Evolutionary conservation across 2,888 invertebrate genomes (phyloP).

Genomic region (Lasioglossum pauxillum): DNA sequence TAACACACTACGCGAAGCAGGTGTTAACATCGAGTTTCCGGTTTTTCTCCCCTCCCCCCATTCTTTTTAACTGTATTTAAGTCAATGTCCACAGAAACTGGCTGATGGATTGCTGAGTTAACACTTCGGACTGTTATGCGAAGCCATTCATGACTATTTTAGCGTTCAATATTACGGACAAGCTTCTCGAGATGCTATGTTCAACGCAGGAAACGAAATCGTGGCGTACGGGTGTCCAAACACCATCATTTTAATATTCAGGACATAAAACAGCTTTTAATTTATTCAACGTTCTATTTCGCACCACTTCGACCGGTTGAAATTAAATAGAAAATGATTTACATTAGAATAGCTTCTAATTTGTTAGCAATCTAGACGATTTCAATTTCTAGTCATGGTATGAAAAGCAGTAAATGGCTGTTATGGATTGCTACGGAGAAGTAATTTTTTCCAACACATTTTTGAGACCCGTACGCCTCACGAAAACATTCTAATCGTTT

Average conservation of each 20-base stretch:
- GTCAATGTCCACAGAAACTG: slow-evolving; percentile 1
- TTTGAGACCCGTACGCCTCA: background rate
- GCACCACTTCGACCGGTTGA: too few species aligned
- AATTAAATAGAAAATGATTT: too few species aligned
- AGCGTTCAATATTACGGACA: slow-evolving; percentile 35
- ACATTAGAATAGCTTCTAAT: background rate
- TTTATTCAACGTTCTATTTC: background rate
- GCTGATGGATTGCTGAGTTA: slow-evolving; percentile 26
- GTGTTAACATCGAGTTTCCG: slow-evolving; percentile 17
- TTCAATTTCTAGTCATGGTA: too few species aligned
- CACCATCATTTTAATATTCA: background rate
- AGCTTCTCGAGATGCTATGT: slow-evolving; percentile 19
- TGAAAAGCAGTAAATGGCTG: too few species aligned
- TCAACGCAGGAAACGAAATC: background rate
- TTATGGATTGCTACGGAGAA: too few species aligned
- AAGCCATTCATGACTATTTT: slow-evolving; percentile 48
- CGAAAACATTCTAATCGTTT: background rate
- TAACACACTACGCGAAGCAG: slow-evolving; percentile 44
- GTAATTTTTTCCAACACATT: background rate
- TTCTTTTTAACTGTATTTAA: slow-evolving; percentile 22
- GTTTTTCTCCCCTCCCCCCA: background rate
- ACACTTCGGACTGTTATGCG: slow-evolving; percentile 32
- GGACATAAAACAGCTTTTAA: background rate
- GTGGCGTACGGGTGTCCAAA: background rate
- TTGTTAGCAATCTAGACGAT: background rate